phyloP scores from a whole-genome alignment of 2,888 invertebrate species.

The Cataglyphis cursor region DNA sequence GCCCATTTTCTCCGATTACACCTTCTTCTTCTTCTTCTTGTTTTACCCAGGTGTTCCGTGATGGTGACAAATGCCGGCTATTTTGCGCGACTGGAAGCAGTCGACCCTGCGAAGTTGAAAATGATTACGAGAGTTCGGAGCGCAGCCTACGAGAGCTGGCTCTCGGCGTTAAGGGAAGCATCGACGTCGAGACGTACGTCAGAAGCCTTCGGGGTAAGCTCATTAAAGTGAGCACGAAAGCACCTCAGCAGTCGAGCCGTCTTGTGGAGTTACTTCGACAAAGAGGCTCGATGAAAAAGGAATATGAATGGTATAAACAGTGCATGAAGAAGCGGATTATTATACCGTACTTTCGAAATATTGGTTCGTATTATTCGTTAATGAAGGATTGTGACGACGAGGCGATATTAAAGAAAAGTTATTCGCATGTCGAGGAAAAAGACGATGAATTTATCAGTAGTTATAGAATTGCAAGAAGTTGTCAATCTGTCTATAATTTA shows the following conservation, averaged over 20 bases:
- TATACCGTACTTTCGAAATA: constrained; percentile 75
- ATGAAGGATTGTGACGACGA: constrained; percentile 64
- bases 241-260: constrained; percentile 46
- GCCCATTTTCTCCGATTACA: constrained; percentile 26
- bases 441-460: not conserved
- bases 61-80: constrained; percentile 44
- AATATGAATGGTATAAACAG: constrained; percentile 76
- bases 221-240: constrained; percentile 39
- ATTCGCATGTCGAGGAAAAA: not conserved
- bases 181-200: constrained; percentile 67
- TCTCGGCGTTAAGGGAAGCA: constrained; percentile 67
- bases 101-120: constrained; percentile 11
- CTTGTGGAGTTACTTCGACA: constrained; percentile 52
- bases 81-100: constrained; percentile 29
- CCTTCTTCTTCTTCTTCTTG: constrained; percentile 9
- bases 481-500: not conserved
- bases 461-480: not conserved
- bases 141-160: constrained; percentile 62
- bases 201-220: constrained; percentile 56
- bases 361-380: constrained; percentile 76
- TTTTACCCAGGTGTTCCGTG: constrained; percentile 33
- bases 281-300: constrained; percentile 54
- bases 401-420: constrained; percentile 34
- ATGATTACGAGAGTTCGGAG: constrained; percentile 47
- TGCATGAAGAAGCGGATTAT: constrained; percentile 74